Conservation (phyloP, 2,797 vertebrate genomes). For the Alauda arvensis region DNA sequence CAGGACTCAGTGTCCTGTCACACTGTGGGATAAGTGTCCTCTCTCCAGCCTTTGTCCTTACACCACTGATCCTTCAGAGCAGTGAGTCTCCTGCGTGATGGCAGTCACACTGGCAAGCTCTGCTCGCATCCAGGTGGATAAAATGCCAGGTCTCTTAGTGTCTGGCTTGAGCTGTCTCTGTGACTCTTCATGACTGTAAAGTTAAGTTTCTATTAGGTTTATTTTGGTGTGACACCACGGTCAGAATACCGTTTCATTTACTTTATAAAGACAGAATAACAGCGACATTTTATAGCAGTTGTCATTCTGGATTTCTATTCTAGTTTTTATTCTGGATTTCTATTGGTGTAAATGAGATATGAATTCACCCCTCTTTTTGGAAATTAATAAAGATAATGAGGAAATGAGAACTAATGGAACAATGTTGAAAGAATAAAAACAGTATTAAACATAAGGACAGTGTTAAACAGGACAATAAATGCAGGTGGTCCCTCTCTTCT, state of each 20-base stretch:
- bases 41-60: not conserved
- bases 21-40: fast-evolving
- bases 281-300: not conserved
- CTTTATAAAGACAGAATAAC: not conserved
- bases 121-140: not conserved
- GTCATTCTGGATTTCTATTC: not conserved
- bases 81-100: not conserved
- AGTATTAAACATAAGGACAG: not conserved
- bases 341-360: not conserved
- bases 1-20: not conserved
- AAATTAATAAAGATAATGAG: not conserved
- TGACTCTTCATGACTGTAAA: not conserved
- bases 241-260: not conserved
- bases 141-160: not conserved
- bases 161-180: not conserved
- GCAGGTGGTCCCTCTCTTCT: no score
- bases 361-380: not conserved
- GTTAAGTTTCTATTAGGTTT: not conserved
- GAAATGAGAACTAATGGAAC: not conserved
- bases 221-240: not conserved
- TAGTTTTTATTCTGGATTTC: not conserved
- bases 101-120: not conserved
- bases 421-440: not conserved
- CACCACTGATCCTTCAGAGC: fast-evolving
- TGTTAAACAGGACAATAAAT: not conserved